These are phyloP conservation scores for Xenopus laevis DNA, from an alignment of 2,113 vertebrate genomes.

Conservation along the genomic window DNA sequence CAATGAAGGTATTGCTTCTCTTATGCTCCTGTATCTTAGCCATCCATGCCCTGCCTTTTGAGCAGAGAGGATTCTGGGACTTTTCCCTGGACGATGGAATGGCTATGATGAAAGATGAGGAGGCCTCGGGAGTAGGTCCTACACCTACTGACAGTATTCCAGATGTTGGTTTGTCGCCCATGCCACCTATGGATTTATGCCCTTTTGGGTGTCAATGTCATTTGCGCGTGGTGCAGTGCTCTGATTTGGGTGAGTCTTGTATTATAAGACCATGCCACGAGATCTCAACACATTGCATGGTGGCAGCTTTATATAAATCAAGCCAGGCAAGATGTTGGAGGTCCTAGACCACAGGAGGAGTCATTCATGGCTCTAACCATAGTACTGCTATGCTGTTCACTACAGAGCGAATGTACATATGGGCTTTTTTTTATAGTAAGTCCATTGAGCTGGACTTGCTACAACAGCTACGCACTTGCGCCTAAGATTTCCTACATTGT, in stretches of 20 bases:
- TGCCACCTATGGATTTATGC: slow-evolving; percentile 59
- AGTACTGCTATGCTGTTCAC: too few relatives aligned
- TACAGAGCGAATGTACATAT: too few relatives aligned
- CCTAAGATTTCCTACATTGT: too few relatives aligned
- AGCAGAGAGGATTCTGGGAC: slow-evolving; percentile 86
- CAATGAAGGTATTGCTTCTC: slow-evolving; percentile 64
- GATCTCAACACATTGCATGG: too few relatives aligned
- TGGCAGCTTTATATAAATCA: too few relatives aligned
- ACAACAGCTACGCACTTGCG: too few relatives aligned
- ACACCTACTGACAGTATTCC: slow-evolving; percentile 48
- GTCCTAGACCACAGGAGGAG: too few relatives aligned
- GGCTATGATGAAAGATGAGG: slow-evolving; percentile 67
- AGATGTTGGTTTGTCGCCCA: slow-evolving; percentile 27
- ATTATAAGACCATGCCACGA: background rate
- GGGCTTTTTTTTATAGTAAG: too few relatives aligned
- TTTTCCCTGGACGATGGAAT: slow-evolving; percentile 74
- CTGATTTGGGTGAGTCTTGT: slow-evolving; percentile 76
- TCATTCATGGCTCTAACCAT: too few relatives aligned
- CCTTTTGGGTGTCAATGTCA: slow-evolving; percentile 88
- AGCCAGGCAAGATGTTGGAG: too few relatives aligned
- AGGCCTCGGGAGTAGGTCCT: slow-evolving; percentile 62
- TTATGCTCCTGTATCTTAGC: slow-evolving; percentile 63
- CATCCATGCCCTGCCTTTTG: slow-evolving; percentile 74
- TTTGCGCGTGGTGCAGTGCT: slow-evolving; percentile 81
- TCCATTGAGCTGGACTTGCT: too few relatives aligned